Base-by-base conservation (phyloP, 1,140 invertebrate genomes). In the Diploscapter pachys region DNA sequence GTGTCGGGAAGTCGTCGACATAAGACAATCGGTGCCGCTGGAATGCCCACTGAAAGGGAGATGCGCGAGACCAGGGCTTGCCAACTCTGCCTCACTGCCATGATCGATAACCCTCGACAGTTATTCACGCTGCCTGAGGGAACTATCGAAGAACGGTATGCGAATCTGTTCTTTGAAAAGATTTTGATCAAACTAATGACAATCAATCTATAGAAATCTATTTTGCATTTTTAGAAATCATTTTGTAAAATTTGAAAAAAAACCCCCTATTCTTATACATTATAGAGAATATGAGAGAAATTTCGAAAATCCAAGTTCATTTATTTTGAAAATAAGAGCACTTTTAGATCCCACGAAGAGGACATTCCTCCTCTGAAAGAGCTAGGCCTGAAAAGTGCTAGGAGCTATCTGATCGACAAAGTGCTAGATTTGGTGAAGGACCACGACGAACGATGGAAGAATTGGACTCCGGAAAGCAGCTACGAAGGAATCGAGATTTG, bases 31-130 rank as follows among this genome's bases (percentile, higher is more conserved):
- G 75, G 75, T 54, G 75, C 62, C 4, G 61, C 75, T 56, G 75
- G 75, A 11, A 66, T 76, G 55, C 75, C 75, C 13, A 75, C 75
- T 51, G 75, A 76, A 55, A 71, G 67, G 56, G 75, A 76, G 55
- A 76, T 76, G 75, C 52, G 52, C 48, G 75, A 76, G 50, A 73
- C 75, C 3, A 63, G 70, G 49, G 75, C 75, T 48, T 63, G 62
- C 57, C 75, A 76, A 13, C 13, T 59, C 50, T 76, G 75, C 31
- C 63, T 76, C 9, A 71, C 75, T 48, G 64, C 55, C 72, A 61
- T 76, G 50, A 76, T 76, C 49, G 63, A 55, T 13, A 64, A 70
- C 55, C 50, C 51, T 5, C 57, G 64, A 48, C 63, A 51, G 2
- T 31, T 76, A 11, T 71, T 71, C 68, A 54, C 59, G 62, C 49